Base-by-base conservation (phyloP, 2,797 vertebrate species). In the Notolepis coatsorum region DNA sequence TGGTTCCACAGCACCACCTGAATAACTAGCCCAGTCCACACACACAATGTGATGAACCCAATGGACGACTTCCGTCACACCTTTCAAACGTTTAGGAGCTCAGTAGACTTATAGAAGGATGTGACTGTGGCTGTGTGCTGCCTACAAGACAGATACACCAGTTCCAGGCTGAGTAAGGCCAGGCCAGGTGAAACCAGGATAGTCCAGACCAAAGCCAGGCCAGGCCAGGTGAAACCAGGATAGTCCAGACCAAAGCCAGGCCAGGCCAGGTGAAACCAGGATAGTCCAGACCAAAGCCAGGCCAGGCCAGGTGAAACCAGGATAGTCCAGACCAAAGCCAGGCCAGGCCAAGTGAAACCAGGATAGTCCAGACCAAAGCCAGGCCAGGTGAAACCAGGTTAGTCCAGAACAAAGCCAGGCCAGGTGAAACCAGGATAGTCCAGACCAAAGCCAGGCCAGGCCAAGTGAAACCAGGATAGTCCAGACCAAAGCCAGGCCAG, bases 251-350 rank as follows among this genome's bases (percentile, higher is more conserved):
- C 5, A 20, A 27, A 18, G 47, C 27, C 17, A 12, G 18, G 33
- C 7, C 21, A 54, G 21, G 13, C 13, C 10, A 6, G 6, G 17
- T n/a, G n/a, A n/a, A n/a, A n/a, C 18, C 17, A 10, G 27, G 17
- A 15, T 54, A 25, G 35, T n/a, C 35, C 24, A 47, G 55, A 21
- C 46, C 5, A 9, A 1, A 7, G 30, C 25, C 13, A 23, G 35
- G 39, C 18, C 61, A 5, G 27, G n/a, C 79, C 82, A 59, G 23
- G 28, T 35, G 18, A 49, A 31, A n/a, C 49, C 10, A 48, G 17
- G 37, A 18, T 38, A 60, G 31, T 46, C 2, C 49, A 20, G 4
- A n/a, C 15, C 15, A 30, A 60, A 37, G 41, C 2, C 49, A 20
- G 4, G 17, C 15, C 15, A 30, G 15, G 27, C 20, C n/a, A 27